Conservation (phyloP, 2,797 vertebrate species). For the Sebastes paucispinis region DNA sequence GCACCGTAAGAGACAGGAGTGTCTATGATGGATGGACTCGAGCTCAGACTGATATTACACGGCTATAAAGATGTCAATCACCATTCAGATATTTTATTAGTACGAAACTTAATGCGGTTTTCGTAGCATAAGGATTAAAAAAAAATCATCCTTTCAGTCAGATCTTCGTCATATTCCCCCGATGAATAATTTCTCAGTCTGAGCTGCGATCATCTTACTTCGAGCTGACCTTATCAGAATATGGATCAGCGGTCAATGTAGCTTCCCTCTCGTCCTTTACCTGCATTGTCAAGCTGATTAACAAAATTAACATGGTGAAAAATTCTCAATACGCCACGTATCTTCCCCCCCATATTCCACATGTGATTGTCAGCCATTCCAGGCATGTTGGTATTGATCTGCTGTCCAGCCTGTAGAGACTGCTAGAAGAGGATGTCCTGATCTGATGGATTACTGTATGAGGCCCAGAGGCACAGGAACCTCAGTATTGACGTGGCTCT, state of each 20-base stretch:
- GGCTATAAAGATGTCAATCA: slow-evolving; percentile 72
- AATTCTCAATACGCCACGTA: slow-evolving; percentile 51
- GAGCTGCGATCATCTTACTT: slow-evolving; percentile 38
- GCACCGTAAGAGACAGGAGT: slow-evolving; percentile 60
- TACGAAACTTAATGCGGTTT: slow-evolving; percentile 34
- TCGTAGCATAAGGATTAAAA: slow-evolving; percentile 29
- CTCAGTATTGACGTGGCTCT: slow-evolving; percentile 80
- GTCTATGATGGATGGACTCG: slow-evolving; percentile 72
- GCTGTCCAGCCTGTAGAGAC: slow-evolving; percentile 76
- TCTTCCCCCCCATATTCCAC: slow-evolving; percentile 55
- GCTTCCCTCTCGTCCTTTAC: slow-evolving; percentile 23
- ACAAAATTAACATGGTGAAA: slow-evolving; percentile 43
- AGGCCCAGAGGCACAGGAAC: slow-evolving; percentile 81
- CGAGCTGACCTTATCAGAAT: slow-evolving; percentile 58
- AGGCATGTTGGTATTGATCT: slow-evolving; percentile 76
- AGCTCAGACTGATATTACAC: slow-evolving; percentile 59
- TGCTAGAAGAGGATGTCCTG: slow-evolving; percentile 80
- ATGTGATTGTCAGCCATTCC: slow-evolving; percentile 74
- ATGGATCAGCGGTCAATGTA: slow-evolving; percentile 55
- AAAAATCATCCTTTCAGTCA: slow-evolving; percentile 30
- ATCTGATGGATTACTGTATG: slow-evolving; percentile 86
- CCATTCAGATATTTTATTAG: slow-evolving; percentile 58
- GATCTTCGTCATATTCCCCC: slow-evolving; percentile 39
- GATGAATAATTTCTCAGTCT: slow-evolving; percentile 51
- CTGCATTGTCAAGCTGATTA: slow-evolving; percentile 37